Conservation (phyloP, 2,888 invertebrate species). For the Melikaiella ostensackeni region DNA sequence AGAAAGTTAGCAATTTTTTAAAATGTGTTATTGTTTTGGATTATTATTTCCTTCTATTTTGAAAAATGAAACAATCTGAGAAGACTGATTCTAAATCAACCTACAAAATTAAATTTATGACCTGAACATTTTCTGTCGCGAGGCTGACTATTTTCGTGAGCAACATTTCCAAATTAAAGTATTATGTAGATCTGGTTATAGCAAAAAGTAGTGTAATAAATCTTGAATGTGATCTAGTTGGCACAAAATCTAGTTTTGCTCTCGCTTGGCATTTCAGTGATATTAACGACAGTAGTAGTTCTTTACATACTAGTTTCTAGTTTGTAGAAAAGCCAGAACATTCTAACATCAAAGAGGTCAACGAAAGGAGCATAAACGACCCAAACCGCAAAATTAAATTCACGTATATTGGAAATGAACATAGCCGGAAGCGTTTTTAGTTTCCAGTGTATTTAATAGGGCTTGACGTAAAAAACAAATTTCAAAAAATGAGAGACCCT, state of each 20-base stretch:
- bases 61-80: too few relatives aligned
- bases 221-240: conserved; percentile 30
- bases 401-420: not conserved
- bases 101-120: too few relatives aligned
- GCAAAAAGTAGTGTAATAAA: conserved; percentile 8
- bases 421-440: not conserved
- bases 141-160: too few relatives aligned
- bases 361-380: not conserved
- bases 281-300: conserved; percentile 1
- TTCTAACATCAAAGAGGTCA: conserved; percentile 26
- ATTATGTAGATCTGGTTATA: not conserved
- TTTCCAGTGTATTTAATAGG: too few relatives aligned
- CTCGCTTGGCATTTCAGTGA: not conserved
- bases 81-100: too few relatives aligned
- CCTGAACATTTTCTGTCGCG: too few relatives aligned
- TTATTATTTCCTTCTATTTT: too few relatives aligned
- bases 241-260: conserved; percentile 20
- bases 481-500: too few relatives aligned
- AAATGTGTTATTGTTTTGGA: too few relatives aligned
- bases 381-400: not conserved
- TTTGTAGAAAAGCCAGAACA: conserved; percentile 26
- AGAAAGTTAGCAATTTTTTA: too few relatives aligned
- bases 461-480: too few relatives aligned
- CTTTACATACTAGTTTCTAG: not conserved
- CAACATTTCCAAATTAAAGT: not conserved